Conservation (phyloP, 2,113 vertebrate genomes). For the Saimiri boliviensis region DNA sequence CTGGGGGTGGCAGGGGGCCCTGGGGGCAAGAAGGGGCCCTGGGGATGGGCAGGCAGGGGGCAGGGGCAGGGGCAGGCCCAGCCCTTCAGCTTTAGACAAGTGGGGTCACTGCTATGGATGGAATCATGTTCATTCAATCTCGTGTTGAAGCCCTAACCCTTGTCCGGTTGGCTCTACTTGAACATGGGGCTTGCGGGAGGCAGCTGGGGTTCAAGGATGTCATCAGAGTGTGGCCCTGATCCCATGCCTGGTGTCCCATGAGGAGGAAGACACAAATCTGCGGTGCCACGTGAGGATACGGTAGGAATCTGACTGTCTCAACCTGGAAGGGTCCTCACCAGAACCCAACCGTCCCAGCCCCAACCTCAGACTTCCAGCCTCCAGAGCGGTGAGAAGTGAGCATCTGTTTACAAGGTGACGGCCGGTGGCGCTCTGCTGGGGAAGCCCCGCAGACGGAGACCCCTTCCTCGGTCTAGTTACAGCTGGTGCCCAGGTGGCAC, state of each 20-base stretch:
- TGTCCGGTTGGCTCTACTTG: background rate
- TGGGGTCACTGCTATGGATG: background rate
- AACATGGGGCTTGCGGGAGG: background rate
- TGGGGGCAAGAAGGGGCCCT: too few species aligned
- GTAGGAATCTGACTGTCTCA: background rate
- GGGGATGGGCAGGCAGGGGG: background rate
- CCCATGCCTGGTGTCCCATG: background rate
- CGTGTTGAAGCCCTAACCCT: background rate
- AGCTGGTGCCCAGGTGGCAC: background rate
- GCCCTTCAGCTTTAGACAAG: background rate
- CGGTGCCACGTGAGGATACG: background rate
- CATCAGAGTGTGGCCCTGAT: background rate
- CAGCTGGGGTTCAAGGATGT: background rate
- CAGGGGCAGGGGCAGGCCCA: background rate
- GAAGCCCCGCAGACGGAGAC: background rate
- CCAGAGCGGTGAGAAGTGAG: background rate
- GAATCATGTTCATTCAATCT: background rate
- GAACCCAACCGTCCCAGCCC: background rate
- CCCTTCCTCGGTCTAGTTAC: background rate
- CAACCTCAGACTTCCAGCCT: background rate
- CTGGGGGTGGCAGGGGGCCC: too few species aligned
- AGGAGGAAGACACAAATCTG: background rate
- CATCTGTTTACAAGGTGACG: accelerated
- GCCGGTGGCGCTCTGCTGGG: accelerated
- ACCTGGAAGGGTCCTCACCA: background rate